Conservation (phyloP, 1,140 invertebrate species). For the Cheumatopsyche charites region DNA sequence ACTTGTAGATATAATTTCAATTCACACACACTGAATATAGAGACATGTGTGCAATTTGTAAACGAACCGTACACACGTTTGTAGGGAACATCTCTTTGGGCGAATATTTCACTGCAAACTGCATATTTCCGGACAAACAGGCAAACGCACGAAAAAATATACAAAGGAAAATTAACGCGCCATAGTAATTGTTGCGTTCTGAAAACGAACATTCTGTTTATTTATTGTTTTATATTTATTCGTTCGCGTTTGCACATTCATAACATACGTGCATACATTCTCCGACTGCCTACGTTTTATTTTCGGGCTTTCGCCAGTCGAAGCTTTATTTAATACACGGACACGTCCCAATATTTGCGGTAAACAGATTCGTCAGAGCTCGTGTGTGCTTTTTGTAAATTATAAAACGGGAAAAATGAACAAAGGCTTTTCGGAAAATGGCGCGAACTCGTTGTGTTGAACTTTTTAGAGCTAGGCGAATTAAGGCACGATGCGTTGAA, state of each 20-base stretch:
- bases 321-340: not conserved
- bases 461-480: constrained; percentile 1
- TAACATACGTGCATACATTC: too few species aligned
- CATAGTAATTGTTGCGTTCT: constrained; percentile 27
- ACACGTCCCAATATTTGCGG: constrained; percentile 21
- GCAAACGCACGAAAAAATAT: constrained; percentile 17
- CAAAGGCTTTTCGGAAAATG: constrained; percentile 16
- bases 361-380: constrained; percentile 31
- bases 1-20: not conserved
- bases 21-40: not conserved
- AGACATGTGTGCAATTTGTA: not conserved
- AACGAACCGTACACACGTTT: constrained; percentile 6
- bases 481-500: not conserved
- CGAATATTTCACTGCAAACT: constrained; percentile 9
- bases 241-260: too few species aligned
- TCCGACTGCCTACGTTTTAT: too few species aligned
- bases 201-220: too few species aligned
- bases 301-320: not conserved
- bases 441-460: not conserved
- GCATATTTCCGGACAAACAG: constrained; percentile 27
- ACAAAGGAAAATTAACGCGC: constrained; percentile 32
- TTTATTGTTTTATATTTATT: too few species aligned
- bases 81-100: not conserved
- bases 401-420: constrained; percentile 38
- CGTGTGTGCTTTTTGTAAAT: constrained; percentile 32